Percentiles rank a stretch among this genome's conserved stretches.
phyloP scores from a whole-genome alignment of 2,113 vertebrate genomes.

The Bubalus kerabau region DNA sequence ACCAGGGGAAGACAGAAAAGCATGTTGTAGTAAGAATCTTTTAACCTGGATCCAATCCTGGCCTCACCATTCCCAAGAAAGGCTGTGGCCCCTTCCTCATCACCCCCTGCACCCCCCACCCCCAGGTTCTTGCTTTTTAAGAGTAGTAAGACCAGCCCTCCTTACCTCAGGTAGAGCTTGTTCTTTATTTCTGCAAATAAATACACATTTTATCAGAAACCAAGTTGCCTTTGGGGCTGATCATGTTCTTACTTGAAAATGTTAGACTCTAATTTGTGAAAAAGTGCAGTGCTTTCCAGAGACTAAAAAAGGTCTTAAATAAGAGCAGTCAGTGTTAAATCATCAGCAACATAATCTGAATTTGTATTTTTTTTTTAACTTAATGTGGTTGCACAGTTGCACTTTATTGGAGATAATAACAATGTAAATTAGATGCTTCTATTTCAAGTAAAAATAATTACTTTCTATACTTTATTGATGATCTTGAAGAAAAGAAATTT shows the following conservation, averaged over 20 bases:
- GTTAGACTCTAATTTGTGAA: neutral
- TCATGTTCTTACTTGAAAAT: neutral
- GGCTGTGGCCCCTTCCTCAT: neutral
- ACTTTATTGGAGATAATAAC: neutral
- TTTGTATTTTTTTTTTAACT: constrained; percentile 6
- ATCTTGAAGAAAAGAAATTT: neutral
- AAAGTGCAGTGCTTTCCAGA: neutral
- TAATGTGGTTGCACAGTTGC: neutral
- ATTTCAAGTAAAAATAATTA: neutral
- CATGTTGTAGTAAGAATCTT: neutral
- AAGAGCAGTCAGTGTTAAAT: neutral
- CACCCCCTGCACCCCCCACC: accelerated
- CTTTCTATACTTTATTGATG: neutral
- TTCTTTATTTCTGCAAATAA: neutral
- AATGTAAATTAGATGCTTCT: neutral
- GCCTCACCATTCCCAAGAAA: neutral
- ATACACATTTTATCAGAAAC: neutral
- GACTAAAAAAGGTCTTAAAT: neutral
- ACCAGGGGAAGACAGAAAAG: neutral
- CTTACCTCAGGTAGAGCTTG: neutral
- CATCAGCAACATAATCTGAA: neutral
- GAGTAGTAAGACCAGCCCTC: neutral
- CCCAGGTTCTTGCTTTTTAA: neutral
- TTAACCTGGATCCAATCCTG: neutral
- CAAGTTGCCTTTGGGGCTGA: neutral